These are phyloP conservation scores for Glyphotaelius pellucidus DNA, from an alignment of 2,888 invertebrate species.

Conservation along the genomic window DNA sequence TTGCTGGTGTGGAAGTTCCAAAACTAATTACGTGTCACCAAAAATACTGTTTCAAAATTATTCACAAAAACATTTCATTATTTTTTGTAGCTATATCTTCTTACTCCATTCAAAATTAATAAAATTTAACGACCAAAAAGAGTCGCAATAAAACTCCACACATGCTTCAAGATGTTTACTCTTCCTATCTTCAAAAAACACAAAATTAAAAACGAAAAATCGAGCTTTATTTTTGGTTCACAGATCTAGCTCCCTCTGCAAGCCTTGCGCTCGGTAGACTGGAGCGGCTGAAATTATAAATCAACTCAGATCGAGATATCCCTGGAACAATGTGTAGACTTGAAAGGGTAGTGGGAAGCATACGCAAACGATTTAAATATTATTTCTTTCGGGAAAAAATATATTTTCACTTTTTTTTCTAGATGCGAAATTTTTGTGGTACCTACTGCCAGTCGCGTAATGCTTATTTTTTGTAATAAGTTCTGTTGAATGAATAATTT, in stretches of 20 bases:
- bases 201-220: not conserved
- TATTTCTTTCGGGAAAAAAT: not conserved
- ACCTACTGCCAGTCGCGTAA: not conserved
- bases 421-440: not conserved
- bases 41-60: too few relatives aligned
- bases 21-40: too few relatives aligned
- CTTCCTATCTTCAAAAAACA: not conserved
- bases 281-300: not conserved
- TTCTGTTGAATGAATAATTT: too few relatives aligned
- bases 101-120: too few relatives aligned
- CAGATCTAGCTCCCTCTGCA: not conserved
- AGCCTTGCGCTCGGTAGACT: not conserved
- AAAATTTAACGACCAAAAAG: not conserved
- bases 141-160: not conserved
- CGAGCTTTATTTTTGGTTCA: not conserved
- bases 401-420: not conserved
- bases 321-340: slow-evolving; percentile 10
- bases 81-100: not conserved
- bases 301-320: slow-evolving; percentile 14
- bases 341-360: not conserved
- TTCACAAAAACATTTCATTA: too few relatives aligned
- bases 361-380: slow-evolving; percentile 17
- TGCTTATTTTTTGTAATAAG: not conserved
- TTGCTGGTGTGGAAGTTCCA: too few relatives aligned
- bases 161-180: not conserved